Evolutionary conservation across 2,113 vertebrate species (phyloP).

Genomic region (Pteruthius melanotis): DNA sequence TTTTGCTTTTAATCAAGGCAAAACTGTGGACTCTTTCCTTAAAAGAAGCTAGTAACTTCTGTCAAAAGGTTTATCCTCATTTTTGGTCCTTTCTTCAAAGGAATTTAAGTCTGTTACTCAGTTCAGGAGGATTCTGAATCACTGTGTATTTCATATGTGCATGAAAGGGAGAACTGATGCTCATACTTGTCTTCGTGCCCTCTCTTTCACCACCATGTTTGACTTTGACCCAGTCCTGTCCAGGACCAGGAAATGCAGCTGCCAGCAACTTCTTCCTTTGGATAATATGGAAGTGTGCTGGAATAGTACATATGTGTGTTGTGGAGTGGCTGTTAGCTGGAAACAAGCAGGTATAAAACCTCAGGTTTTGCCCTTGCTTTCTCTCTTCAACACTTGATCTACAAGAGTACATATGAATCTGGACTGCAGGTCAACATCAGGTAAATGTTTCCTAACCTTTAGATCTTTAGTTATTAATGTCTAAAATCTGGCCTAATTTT

Average conservation of each 20-base stretch:
- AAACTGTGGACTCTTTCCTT: background rate
- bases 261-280: background rate
- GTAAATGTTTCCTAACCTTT: background rate
- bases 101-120: background rate
- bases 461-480: background rate
- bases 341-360: background rate
- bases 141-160: background rate
- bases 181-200: background rate
- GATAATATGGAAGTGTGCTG: background rate
- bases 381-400: background rate
- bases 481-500: background rate
- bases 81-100: slow-evolving; percentile 7
- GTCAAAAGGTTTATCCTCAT: background rate
- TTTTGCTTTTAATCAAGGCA: slow-evolving; percentile 47
- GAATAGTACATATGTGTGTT: background rate
- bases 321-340: background rate
- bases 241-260: background rate
- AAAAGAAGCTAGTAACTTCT: background rate
- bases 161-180: background rate
- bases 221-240: background rate
- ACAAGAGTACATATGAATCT: background rate
- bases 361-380: background rate
- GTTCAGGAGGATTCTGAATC: background rate
- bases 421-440: background rate
- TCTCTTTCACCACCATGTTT: background rate